Evolutionary conservation across 1,140 invertebrate genomes (phyloP).

Genomic region (Trypoxylus dichotomus): DNA sequence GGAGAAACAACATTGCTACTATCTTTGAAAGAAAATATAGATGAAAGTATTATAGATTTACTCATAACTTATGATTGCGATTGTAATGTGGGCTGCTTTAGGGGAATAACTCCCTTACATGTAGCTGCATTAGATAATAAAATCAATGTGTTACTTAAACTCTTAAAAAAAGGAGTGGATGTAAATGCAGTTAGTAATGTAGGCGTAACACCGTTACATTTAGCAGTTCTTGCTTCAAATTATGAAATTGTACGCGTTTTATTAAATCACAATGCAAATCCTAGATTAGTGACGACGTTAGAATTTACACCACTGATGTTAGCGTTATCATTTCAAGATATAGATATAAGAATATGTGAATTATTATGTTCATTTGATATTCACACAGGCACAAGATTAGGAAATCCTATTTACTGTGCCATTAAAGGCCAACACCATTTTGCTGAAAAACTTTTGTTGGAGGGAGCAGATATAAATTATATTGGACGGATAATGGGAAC

Average conservation of each 20-base stretch:
- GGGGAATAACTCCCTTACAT: not conserved
- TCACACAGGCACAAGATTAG: not conserved
- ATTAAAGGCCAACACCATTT: not conserved
- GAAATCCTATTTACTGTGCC: not conserved
- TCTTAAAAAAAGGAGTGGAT: not conserved
- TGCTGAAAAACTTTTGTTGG: not conserved
- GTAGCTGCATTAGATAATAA: not conserved
- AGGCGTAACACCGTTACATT: not conserved
- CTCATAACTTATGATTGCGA: not conserved
- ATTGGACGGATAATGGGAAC: not conserved
- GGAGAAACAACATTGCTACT: not conserved
- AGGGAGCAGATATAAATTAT: not conserved
- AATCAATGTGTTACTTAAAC: not conserved
- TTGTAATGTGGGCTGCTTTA: not conserved
- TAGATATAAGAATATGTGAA: not conserved
- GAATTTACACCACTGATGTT: not conserved
- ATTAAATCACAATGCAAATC: not conserved
- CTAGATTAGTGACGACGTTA: not conserved
- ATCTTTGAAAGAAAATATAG: not conserved
- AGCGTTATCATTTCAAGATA: not conserved
- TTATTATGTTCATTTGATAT: not conserved
- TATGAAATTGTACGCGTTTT: not conserved
- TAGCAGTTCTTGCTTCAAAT: not conserved
- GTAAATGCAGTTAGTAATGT: not conserved
- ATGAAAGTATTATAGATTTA: not conserved